Base-by-base conservation (phyloP, 1,140 invertebrate species). In the Aleiodes sp. region DNA sequence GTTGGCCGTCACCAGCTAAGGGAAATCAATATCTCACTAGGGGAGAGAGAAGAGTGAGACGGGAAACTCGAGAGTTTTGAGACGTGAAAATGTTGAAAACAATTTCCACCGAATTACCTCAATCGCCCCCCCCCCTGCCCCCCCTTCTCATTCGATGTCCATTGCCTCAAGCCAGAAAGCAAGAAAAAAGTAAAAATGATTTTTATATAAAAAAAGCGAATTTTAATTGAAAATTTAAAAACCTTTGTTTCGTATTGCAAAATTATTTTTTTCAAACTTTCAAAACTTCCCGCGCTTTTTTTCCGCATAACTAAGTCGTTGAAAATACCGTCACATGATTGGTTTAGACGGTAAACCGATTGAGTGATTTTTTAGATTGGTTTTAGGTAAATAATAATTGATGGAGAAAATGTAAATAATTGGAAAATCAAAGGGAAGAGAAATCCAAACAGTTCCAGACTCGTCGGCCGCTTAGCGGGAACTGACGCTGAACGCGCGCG, bases 1-100 rank as follows among this genome's bases (percentile, higher is more conserved):
- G 82, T 83, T 80, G 24, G 24, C 41, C 46, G 56, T 59, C 56
- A 59, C 82, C 79, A 83, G 83, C 82, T 84, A 85, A 84, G 82
- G 82, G 83, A 85, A 85, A 85, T 84, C 83, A 85, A 85, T 85
- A 85, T 84, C 82, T 85, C 83, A 85, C 83, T 82, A 80, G 83
- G 80, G 78, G 80, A 78, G 77, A 79, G 76, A 74, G 63, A 63
- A 46, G 65, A 62, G 21, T 16, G 59, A 37, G 56, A 41, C 14
- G 28, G 41, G 56, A 24, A 57, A n/a, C 21, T 16, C 68, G 37
- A 21, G 60, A 37, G 52, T 19, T 37, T 26, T 29, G 16, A 64
- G 62, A 41, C 2, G 10, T 24, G 24, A 64, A 39, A 35, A 29
- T 26, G 39, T 66, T 46, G 24, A 66, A 33, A 57, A 57, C 43